A percentile compares a stretch with the other conserved stretches of the same genome.
phyloP scores from a whole-genome alignment of 2,888 invertebrate species.

The Heteropelma amictum region DNA sequence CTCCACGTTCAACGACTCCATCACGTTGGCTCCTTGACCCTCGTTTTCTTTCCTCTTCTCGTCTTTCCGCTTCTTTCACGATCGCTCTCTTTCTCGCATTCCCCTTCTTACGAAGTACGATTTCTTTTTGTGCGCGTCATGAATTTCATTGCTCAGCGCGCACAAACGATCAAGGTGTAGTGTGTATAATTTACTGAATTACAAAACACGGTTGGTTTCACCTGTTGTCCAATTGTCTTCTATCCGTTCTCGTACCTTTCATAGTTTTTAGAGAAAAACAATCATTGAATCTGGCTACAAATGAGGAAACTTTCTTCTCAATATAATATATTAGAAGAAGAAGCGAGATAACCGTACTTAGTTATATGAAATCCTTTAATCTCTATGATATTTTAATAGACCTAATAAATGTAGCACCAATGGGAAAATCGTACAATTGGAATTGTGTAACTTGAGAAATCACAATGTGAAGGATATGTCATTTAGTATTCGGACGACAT shows the following conservation, averaged over 20 bases:
- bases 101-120: not conserved
- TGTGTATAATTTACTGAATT: conserved; percentile 15
- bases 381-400: no score
- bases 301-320: no score
- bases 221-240: conserved; percentile 23
- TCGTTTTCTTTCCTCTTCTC: conserved; percentile 56
- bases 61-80: not conserved
- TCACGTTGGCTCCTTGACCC: conserved; percentile 37
- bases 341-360: no score
- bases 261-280: no score
- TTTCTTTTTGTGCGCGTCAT: conserved; percentile 14
- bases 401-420: no score
- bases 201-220: conserved; percentile 26
- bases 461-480: no score
- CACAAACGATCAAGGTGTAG: conserved; percentile 8
- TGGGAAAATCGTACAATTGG: no score
- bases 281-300: no score
- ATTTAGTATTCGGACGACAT: no score
- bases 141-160: conserved; percentile 29
- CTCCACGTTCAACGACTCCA: conserved; percentile 50
- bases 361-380: no score
- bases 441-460: no score
- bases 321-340: no score
- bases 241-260: not conserved
- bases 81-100: not conserved